These are phyloP conservation scores for Lagodon rhomboides DNA, from an alignment of 2,797 vertebrate species.

Conservation along the genomic window DNA sequence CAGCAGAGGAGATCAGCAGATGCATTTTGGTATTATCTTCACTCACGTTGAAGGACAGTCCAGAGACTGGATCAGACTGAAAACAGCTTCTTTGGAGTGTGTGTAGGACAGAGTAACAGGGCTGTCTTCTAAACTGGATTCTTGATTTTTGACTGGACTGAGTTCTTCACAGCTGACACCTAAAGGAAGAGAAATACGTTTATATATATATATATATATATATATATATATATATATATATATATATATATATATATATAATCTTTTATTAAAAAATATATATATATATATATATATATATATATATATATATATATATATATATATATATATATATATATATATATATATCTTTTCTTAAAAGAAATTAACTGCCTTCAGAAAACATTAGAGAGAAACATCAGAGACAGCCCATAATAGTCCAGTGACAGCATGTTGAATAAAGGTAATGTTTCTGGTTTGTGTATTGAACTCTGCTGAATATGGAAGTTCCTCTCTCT, in stretches of 20 bases:
- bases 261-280: too few species aligned
- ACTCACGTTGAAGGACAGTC: conserved; percentile 16
- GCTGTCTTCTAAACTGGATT: conserved; percentile 11
- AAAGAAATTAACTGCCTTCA: too few species aligned
- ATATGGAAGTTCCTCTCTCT: conserved; percentile 3
- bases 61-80: conserved; percentile 15
- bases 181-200: not conserved
- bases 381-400: not conserved
- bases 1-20: not conserved
- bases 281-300: too few species aligned
- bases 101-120: conserved; percentile 17
- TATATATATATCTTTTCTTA: too few species aligned
- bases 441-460: not conserved
- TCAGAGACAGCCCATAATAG: not conserved
- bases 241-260: too few species aligned
- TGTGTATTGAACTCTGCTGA: not conserved
- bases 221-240: too few species aligned
- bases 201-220: too few species aligned
- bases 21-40: conserved; percentile 37
- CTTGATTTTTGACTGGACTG: conserved; percentile 1
- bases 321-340: too few species aligned
- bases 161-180: conserved; percentile 16
- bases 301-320: too few species aligned
- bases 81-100: not conserved
- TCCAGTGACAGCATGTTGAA: conserved; percentile 6